A percentile compares a stretch with the other conserved stretches of the same genome.
Conservation (phyloP, 2,797 vertebrate genomes). For the Coregonus ussuriensis region DNA sequence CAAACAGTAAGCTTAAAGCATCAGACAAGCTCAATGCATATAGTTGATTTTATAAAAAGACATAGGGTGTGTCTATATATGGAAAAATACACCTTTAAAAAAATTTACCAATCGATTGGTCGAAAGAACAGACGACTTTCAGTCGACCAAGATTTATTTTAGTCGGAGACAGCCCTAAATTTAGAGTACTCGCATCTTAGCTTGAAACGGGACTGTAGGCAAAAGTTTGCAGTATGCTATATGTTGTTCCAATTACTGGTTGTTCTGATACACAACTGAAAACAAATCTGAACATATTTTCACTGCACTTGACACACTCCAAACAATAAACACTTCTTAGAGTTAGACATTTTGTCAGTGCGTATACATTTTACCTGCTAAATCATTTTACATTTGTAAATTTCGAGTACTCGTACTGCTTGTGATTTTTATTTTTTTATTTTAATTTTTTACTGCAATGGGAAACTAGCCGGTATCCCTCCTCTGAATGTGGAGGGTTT, state of each 20-base stretch:
- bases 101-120: too few species aligned
- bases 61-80: too few species aligned
- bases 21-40: too few species aligned
- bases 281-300: background rate
- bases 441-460: constrained; percentile 37
- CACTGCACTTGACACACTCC: background rate
- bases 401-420: background rate
- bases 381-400: background rate
- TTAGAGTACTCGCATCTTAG: too few species aligned
- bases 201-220: background rate
- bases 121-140: too few species aligned
- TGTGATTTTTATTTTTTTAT: constrained; percentile 38
- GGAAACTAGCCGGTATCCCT: constrained; percentile 50
- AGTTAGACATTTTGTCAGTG: background rate
- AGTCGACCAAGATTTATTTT: too few species aligned
- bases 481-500: constrained; percentile 47
- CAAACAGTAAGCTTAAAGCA: too few species aligned
- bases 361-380: background rate
- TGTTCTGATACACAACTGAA: background rate
- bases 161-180: too few species aligned
- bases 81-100: too few species aligned
- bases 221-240: background rate
- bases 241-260: background rate
- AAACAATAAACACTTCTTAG: background rate
- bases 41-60: too few species aligned